Evolutionary conservation across 2,888 invertebrate species (phyloP).

Genomic region (Melanargia galathea): DNA sequence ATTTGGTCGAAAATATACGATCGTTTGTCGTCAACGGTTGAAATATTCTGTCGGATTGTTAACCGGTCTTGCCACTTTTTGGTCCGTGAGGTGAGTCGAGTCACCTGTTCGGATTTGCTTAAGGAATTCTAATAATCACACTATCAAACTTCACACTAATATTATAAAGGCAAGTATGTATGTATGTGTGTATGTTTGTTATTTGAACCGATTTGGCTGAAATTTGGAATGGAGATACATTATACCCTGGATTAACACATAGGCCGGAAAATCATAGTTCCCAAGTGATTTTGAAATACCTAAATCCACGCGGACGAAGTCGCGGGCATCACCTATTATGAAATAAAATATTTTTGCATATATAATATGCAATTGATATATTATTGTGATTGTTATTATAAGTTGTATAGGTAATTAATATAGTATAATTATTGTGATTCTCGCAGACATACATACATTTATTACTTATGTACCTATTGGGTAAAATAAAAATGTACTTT

Average conservation of each 20-base stretch:
- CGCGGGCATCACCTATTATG: too few species aligned
- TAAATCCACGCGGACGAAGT: not conserved
- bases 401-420: not conserved
- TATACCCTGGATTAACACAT: too few species aligned
- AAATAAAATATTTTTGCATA: too few species aligned
- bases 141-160: too few species aligned
- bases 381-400: not conserved
- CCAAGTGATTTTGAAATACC: too few species aligned
- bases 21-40: constrained; percentile 49
- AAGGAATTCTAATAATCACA: not conserved
- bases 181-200: too few species aligned
- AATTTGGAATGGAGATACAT: too few species aligned
- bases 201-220: too few species aligned
- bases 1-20: constrained; percentile 73
- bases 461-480: not conserved
- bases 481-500: not conserved
- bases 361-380: not conserved
- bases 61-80: constrained; percentile 7
- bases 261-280: too few species aligned
- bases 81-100: not conserved
- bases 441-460: not conserved
- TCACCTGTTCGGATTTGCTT: not conserved
- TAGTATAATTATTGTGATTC: not conserved
- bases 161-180: too few species aligned
- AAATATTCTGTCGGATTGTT: not conserved